Percentiles rank a stretch among this genome's conserved stretches.
Conservation (phyloP, 1,140 invertebrate genomes). For the Lucilia sericata region DNA sequence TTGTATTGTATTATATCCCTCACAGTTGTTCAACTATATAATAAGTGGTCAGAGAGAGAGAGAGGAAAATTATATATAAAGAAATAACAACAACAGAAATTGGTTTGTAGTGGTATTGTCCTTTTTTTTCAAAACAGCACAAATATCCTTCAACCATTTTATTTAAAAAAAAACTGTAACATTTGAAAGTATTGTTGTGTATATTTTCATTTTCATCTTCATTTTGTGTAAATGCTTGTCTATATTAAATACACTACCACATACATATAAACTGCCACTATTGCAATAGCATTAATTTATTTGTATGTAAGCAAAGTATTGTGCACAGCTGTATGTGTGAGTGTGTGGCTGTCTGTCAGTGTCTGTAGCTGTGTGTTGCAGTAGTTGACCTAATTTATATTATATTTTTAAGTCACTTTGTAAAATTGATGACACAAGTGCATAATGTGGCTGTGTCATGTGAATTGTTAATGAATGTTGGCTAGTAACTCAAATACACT, state of each 20-base stretch:
- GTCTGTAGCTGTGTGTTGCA: neutral
- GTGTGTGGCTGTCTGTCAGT: neutral
- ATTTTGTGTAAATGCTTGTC: neutral
- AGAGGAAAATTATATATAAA: too few relatives aligned
- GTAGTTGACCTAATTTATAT: constrained; percentile 44
- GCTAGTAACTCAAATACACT: constrained; percentile 27
- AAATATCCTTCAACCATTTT: neutral
- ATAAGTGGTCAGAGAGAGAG: neutral
- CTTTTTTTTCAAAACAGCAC: neutral
- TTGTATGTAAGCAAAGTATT: neutral
- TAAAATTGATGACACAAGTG: constrained; percentile 44
- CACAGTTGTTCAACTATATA: neutral
- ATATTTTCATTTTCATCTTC: neutral
- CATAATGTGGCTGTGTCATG: constrained; percentile 44
- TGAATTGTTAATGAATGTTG: constrained; percentile 42
- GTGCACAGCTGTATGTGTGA: neutral
- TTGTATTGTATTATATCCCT: neutral
- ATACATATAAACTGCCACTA: neutral
- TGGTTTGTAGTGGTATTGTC: neutral
- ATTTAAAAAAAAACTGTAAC: neutral
- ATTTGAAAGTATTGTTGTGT: neutral
- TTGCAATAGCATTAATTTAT: neutral
- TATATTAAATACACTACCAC: neutral
- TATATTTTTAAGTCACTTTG: constrained; percentile 40
- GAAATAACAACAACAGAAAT: too few relatives aligned